A percentile compares a stretch with the other conserved stretches of the same genome.
Evolutionary conservation across 2,113 vertebrate genomes (phyloP).

Genomic region (Thamnaconus septentrionalis): DNA sequence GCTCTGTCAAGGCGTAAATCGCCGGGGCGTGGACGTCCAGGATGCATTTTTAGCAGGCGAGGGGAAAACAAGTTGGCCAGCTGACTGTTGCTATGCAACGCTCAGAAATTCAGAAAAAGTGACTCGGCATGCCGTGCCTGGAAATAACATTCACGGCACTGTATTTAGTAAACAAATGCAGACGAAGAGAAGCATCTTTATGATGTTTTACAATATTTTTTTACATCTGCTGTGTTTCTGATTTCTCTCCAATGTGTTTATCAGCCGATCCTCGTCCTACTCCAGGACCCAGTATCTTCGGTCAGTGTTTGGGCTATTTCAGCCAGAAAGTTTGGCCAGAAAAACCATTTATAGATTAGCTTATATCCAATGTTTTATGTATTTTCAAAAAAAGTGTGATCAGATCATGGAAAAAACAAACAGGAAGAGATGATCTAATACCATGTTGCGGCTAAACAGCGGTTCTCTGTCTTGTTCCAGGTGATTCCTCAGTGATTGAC

Average conservation of each 20-base stretch:
- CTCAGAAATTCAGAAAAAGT: slow-evolving; percentile 32
- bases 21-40: slow-evolving; percentile 29
- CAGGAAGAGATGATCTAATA: too few species aligned
- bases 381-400: too few species aligned
- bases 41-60: slow-evolving; percentile 39
- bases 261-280: too few species aligned
- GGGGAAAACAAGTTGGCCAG: slow-evolving; percentile 28
- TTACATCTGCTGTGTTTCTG: too few species aligned
- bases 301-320: too few species aligned
- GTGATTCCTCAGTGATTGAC: slow-evolving; percentile 76
- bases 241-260: too few species aligned
- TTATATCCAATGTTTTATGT: too few species aligned
- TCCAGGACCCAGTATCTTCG: too few species aligned
- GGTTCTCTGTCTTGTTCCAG: slow-evolving; percentile 43
- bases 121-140: slow-evolving; percentile 22
- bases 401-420: too few species aligned
- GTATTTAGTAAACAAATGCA: background rate
- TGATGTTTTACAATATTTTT: too few species aligned
- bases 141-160: slow-evolving; percentile 30
- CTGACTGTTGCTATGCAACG: slow-evolving; percentile 59
- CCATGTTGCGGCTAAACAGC: background rate
- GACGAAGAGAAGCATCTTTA: background rate
- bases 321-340: too few species aligned
- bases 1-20: slow-evolving; percentile 26
- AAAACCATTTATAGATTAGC: too few species aligned